These are phyloP conservation scores for Nomada lathburiana DNA, from an alignment of 2,888 invertebrate species.

Conservation along the genomic window DNA sequence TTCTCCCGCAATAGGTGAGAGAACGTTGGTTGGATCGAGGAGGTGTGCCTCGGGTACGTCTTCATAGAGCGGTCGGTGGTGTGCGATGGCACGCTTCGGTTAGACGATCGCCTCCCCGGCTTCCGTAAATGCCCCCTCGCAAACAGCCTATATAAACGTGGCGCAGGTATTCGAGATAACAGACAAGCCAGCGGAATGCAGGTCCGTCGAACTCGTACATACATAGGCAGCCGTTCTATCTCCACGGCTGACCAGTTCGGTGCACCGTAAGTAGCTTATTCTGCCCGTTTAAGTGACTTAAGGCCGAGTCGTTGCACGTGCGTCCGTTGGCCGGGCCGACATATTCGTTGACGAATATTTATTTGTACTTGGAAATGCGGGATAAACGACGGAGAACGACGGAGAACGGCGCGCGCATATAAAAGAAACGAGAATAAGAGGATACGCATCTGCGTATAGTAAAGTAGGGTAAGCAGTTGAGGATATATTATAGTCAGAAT, in stretches of 20 bases:
- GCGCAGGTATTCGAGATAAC: slow-evolving; percentile 60
- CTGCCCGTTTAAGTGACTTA: slow-evolving; percentile 57
- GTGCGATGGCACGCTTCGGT: slow-evolving; percentile 39
- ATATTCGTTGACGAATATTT: too few relatives aligned
- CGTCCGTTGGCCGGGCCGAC: neutral
- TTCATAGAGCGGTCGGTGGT: slow-evolving; percentile 49
- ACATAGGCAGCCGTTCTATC: slow-evolving; percentile 44
- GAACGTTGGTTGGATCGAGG: neutral
- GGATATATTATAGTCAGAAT: too few relatives aligned
- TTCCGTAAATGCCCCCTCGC: slow-evolving; percentile 55
- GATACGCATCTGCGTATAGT: too few relatives aligned
- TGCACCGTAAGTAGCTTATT: slow-evolving; percentile 65
- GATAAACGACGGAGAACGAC: neutral
- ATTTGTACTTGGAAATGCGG: too few relatives aligned
- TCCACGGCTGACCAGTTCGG: slow-evolving; percentile 67
- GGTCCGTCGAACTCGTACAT: slow-evolving; percentile 51
- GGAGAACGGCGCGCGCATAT: too few relatives aligned
- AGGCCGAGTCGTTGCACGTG: slow-evolving; percentile 25
- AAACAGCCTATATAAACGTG: slow-evolving; percentile 37
- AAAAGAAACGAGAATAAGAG: too few relatives aligned
- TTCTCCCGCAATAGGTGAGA: slow-evolving; percentile 21
- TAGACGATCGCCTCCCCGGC: slow-evolving; percentile 41
- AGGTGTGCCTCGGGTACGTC: slow-evolving; percentile 40
- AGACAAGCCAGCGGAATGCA: slow-evolving; percentile 65
- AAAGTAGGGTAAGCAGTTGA: too few relatives aligned